phyloP scores from a whole-genome alignment of 2,888 invertebrate species.

The Busseola fusca region DNA sequence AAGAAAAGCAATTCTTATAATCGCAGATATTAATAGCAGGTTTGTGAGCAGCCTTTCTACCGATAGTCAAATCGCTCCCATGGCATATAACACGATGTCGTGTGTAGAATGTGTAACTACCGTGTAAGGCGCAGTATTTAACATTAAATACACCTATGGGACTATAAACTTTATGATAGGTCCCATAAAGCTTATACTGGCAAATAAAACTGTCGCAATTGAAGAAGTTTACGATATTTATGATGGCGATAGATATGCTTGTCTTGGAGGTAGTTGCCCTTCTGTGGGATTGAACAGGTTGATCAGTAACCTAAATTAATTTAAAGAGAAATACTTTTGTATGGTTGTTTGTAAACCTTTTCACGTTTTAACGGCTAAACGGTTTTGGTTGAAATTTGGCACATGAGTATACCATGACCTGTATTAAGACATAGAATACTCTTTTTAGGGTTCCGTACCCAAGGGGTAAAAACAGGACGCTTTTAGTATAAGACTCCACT shows the following conservation, averaged over 20 bases:
- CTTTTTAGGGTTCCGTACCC: no score
- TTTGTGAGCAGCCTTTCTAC: background rate
- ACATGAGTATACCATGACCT: no score
- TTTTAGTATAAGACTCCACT: no score
- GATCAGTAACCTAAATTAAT: background rate
- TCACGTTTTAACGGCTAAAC: no score
- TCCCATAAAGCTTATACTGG: constrained; percentile 22
- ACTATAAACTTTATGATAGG: constrained; percentile 17
- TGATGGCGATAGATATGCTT: background rate
- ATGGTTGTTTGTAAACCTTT: no score
- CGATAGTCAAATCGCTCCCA: constrained; percentile 17
- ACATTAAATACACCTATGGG: constrained; percentile 6
- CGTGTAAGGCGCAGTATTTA: constrained; percentile 7
- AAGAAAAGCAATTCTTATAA: background rate
- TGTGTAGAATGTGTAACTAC: constrained; percentile 37
- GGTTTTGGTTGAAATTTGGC: no score
- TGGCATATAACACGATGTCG: constrained; percentile 23
- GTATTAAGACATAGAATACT: no score
- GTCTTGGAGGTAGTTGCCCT: background rate
- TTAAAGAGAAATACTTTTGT: no score
- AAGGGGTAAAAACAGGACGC: no score
- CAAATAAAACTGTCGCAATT: constrained; percentile 26
- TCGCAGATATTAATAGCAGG: background rate
- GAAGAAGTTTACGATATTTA: constrained; percentile 10
- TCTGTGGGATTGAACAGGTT: background rate